A percentile compares a stretch with the other conserved stretches of the same genome.
Evolutionary conservation across 1,140 invertebrate species (phyloP).

Genomic region (Zaprionus vittiger): DNA sequence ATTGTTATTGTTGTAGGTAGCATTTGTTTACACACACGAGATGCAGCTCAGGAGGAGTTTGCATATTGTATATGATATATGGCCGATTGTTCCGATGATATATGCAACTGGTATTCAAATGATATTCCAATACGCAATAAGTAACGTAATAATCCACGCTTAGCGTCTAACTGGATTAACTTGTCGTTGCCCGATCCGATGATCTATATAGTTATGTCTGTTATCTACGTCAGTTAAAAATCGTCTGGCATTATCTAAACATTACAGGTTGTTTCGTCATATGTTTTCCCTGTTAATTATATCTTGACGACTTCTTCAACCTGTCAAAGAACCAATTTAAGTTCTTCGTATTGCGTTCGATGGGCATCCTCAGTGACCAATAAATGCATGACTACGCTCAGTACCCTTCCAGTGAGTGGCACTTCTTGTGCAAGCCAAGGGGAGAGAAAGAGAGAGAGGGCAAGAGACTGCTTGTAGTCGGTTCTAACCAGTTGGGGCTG

Average conservation of each 20-base stretch:
- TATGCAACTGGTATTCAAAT: slow-evolving; percentile 5
- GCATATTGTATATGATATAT: slow-evolving; percentile 1
- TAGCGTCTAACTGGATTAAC: background rate
- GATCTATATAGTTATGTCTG: background rate
- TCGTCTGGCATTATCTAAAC: background rate
- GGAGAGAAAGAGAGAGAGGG: background rate
- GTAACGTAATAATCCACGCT: background rate
- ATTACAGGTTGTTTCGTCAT: background rate
- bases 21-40: slow-evolving; percentile 3
- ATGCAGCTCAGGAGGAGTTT: background rate
- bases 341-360: background rate
- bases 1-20: slow-evolving; percentile 17
- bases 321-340: slow-evolving; percentile 18
- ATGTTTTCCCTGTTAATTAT: background rate
- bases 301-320: background rate
- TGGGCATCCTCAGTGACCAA: slow-evolving; percentile 19
- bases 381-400: slow-evolving; percentile 25
- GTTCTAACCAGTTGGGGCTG: slow-evolving; percentile 66
- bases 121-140: slow-evolving; percentile 4
- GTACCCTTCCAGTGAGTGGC: slow-evolving; percentile 33
- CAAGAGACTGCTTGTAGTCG: slow-evolving; percentile 45
- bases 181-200: background rate
- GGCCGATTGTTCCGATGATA: background rate
- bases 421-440: slow-evolving; percentile 38
- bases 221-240: too few species aligned